Base-by-base conservation (phyloP, 2,888 invertebrate genomes). In the Acheta domesticus region DNA sequence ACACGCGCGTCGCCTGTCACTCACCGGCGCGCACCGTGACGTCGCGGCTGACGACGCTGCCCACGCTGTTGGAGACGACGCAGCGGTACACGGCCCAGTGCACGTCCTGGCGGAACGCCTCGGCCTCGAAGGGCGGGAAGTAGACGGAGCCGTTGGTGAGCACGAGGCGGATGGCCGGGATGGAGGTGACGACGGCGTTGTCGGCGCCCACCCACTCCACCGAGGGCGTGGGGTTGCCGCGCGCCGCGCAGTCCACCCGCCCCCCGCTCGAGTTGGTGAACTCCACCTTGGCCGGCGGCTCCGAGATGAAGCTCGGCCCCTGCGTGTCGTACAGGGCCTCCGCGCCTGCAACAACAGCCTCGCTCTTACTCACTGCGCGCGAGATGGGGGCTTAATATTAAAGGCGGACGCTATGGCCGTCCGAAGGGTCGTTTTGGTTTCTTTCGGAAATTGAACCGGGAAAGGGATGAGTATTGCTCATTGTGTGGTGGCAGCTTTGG, bases 81-180 rank as follows among this genome's bases (percentile, higher is more conserved):
- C 90, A 90, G 81, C 88, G 88, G 85, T 90, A 90, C 73, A 88
- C 86, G 74, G 89, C 87, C 88, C 89, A 89, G 83, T 90, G 90
- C 49, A 90, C 89, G 84, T 90, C 90, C 85, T 89, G 90, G 77
- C 90, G 87, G 84, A 90, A 90, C 80, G 89, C 88, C 82, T 89
- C 89, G 14, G 89, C 89, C 80, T 89, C 88, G 85, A 90, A 90
- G 79, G 88, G 88, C 16, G 89, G 89, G 84, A 90, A 90, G 83
- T 89, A 87, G 77, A 90, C 86, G 48, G 89, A 89, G 62, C 89
- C 89, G 85, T 90, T 90, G 49, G 88, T 88, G 79, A 89, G 86
- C 81, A 89, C 88, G 83, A 89, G 88, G 62, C 81, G 78, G 20
- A 81, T 78, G n/a, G 73, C 76, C 73, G 88, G 88, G 82, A 90